Conservation (phyloP, 2,113 vertebrate genomes). For the Salvelinus sp. region DNA sequence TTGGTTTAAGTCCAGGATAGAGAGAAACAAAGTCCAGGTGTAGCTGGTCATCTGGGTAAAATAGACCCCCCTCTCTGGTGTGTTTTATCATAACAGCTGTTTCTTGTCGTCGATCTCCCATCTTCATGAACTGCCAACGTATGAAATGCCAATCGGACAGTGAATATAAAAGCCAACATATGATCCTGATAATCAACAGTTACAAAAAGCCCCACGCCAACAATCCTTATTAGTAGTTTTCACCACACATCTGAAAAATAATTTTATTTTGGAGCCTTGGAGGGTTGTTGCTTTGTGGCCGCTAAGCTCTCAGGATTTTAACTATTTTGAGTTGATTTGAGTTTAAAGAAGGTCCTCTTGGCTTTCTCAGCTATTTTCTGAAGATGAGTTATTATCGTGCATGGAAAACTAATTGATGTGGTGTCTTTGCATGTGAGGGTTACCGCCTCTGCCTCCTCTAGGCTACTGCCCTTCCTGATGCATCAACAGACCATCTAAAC, state of each 20-base stretch:
- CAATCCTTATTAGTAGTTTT: slow-evolving; percentile 18
- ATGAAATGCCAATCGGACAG: slow-evolving; percentile 23
- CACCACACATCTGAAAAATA: slow-evolving; percentile 14
- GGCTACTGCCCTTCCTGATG: too few species aligned
- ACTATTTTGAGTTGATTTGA: background rate
- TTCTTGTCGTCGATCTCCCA: slow-evolving; percentile 17
- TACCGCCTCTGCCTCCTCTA: too few species aligned
- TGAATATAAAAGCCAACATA: slow-evolving; percentile 39
- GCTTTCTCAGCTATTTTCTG: background rate
- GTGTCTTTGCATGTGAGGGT: too few species aligned
- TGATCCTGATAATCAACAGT: too few species aligned
- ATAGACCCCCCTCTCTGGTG: slow-evolving; percentile 28
- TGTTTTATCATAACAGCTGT: slow-evolving; percentile 69
- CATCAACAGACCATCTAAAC: too few species aligned
- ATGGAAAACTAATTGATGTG: too few species aligned
- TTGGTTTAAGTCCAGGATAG: too few species aligned
- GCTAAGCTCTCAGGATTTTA: background rate
- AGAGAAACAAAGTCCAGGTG: too few species aligned
- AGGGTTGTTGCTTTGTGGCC: background rate
- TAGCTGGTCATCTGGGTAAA: too few species aligned
- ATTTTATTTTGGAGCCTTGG: background rate
- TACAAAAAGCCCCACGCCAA: slow-evolving; percentile 16
- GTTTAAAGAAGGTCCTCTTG: background rate
- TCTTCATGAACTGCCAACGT: slow-evolving; percentile 32
- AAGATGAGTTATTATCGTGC: too few species aligned